phyloP scores from a whole-genome alignment of 2,113 vertebrate species.

The Pitta sordida region DNA sequence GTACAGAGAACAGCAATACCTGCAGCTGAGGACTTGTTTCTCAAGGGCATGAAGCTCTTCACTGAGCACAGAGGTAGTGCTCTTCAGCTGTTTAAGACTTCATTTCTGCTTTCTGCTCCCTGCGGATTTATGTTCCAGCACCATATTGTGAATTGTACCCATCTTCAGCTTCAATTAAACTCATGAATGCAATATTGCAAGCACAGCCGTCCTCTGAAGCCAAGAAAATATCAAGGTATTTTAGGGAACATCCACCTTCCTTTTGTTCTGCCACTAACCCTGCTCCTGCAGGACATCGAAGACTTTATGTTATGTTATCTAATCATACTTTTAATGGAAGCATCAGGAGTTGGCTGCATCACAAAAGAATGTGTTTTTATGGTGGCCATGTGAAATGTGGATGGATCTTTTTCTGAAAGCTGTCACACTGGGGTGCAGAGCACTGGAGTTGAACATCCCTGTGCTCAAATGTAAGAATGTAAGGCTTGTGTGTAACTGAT shows the following conservation, averaged over 20 bases:
- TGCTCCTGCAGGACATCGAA: neutral
- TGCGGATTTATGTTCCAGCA: constrained; percentile 48
- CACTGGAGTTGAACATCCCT: neutral
- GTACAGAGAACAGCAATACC: neutral
- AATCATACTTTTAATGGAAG: neutral
- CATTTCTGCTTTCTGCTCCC: constrained; percentile 38
- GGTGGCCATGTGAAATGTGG: neutral
- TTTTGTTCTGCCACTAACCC: neutral
- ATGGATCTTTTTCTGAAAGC: neutral
- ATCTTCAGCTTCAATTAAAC: constrained; percentile 57
- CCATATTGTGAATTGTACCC: constrained; percentile 56
- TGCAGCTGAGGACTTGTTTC: neutral
- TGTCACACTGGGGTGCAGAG: neutral
- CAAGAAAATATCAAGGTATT: constrained; percentile 16
- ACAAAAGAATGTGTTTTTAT: neutral
- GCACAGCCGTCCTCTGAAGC: neutral
- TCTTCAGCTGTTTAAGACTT: constrained; percentile 28
- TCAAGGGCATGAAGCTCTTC: constrained; percentile 43
- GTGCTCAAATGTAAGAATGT: neutral
- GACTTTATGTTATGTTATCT: neutral
- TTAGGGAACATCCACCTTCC: neutral
- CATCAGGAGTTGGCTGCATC: neutral
- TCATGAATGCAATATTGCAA: neutral
- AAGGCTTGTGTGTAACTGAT: neutral
- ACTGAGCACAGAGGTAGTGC: constrained; percentile 1